A percentile compares a stretch with the other conserved stretches of the same genome.
These are phyloP conservation scores for Telmatherina bonti DNA, from an alignment of 2,797 vertebrate species.

Conservation along the genomic window DNA sequence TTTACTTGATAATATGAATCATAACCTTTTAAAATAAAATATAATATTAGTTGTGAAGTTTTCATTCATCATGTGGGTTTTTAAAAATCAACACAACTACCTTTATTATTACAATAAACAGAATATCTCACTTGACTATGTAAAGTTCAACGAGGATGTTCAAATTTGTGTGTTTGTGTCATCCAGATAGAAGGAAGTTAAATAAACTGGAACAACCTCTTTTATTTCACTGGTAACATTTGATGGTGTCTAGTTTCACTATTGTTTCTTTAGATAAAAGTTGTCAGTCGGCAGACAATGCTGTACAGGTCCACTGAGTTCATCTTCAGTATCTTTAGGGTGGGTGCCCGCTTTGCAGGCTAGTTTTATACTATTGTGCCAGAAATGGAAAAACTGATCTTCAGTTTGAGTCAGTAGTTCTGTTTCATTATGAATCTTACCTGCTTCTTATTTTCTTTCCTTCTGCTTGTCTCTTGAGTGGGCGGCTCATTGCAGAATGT, in stretches of 20 bases:
- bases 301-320: conserved; percentile 16
- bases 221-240: conserved; percentile 29
- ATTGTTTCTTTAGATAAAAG: conserved; percentile 54
- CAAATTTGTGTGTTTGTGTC: conserved; percentile 9
- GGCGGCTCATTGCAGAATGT: conserved; percentile 44
- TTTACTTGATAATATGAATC: no score
- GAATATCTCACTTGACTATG: not conserved
- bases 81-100: not conserved
- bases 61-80: conserved; percentile 1
- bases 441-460: conserved; percentile 38
- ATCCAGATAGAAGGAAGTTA: conserved; percentile 39
- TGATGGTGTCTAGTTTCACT: conserved; percentile 48
- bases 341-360: conserved; percentile 6
- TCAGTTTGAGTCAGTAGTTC: conserved; percentile 17
- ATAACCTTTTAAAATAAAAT: no score
- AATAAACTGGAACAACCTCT: conserved; percentile 24
- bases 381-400: conserved; percentile 29
- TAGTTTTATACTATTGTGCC: conserved; percentile 29
- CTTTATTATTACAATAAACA: no score
- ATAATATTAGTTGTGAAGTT: no score
- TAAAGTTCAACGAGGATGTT: not conserved
- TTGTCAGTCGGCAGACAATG: conserved; percentile 40
- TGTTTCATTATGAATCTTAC: conserved; percentile 22
- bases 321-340: conserved; percentile 23
- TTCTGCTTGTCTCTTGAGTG: conserved; percentile 39